Percentiles rank a stretch among this genome's conserved stretches.
phyloP scores from a whole-genome alignment of 2,113 vertebrate genomes.

The Maylandia zebra region DNA sequence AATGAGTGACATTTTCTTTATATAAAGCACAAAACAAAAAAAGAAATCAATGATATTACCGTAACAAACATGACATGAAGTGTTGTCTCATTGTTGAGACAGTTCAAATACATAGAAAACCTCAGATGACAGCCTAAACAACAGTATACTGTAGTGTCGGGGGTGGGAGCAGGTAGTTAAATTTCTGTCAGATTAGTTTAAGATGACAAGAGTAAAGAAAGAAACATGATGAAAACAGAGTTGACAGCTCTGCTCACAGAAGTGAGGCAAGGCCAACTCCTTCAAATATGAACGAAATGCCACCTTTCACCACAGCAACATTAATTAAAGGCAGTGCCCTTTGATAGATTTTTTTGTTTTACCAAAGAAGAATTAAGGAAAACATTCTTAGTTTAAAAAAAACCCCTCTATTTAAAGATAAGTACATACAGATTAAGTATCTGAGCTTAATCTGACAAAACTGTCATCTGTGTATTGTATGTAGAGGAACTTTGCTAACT shows the following conservation, averaged over 20 bases:
- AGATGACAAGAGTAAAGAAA: neutral
- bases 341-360: neutral
- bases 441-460: neutral
- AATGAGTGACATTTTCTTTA: neutral
- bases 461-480: neutral
- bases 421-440: neutral
- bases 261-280: neutral
- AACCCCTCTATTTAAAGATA: fast-evolving
- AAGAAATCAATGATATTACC: neutral
- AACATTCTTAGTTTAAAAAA: neutral
- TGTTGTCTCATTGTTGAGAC: neutral
- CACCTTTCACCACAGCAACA: neutral
- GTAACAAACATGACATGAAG: neutral
- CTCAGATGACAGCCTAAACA: neutral
- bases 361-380: neutral
- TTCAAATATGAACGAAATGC: neutral
- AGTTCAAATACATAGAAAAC: neutral
- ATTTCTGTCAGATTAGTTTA: neutral
- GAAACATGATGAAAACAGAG: neutral
- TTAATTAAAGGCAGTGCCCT: neutral
- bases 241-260: neutral
- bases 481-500: neutral
- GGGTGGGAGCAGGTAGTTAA: neutral
- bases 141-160: neutral
- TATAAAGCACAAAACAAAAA: neutral